Conservation (phyloP, 1,140 invertebrate genomes). For the Bombus soroeensis region DNA sequence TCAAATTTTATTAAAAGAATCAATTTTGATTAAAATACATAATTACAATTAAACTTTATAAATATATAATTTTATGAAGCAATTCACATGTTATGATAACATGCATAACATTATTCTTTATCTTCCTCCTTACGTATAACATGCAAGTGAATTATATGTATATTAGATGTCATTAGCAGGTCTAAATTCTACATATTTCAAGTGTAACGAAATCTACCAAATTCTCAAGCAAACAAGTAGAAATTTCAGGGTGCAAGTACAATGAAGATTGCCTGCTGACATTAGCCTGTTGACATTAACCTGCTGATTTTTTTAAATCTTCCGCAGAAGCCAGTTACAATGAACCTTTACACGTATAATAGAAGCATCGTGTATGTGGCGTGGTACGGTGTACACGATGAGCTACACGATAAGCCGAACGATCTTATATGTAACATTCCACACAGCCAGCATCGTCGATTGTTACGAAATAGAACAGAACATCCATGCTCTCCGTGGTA, state of each 20-base stretch:
- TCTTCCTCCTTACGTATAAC: background rate
- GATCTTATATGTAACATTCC: background rate
- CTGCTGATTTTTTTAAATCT: background rate
- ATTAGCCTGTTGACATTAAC: too few relatives aligned
- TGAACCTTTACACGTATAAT: background rate
- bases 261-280: background rate
- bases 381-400: background rate
- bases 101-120: background rate
- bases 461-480: constrained; percentile 23
- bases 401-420: background rate
- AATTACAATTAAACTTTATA: too few relatives aligned
- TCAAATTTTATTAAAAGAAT: too few relatives aligned
- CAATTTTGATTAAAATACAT: too few relatives aligned
- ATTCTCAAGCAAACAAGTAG: background rate
- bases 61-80: too few relatives aligned
- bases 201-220: background rate
- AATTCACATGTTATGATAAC: background rate
- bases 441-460: constrained; percentile 1
- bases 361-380: background rate
- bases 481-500: background rate
- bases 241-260: background rate
- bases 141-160: background rate
- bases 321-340: background rate
- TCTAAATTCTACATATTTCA: background rate
- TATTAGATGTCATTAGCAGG: background rate